Evolutionary conservation across 2,888 invertebrate genomes (phyloP), one percentile per base, ranked within the genome.

Genomic region (Dioctria rufipes): DNA sequence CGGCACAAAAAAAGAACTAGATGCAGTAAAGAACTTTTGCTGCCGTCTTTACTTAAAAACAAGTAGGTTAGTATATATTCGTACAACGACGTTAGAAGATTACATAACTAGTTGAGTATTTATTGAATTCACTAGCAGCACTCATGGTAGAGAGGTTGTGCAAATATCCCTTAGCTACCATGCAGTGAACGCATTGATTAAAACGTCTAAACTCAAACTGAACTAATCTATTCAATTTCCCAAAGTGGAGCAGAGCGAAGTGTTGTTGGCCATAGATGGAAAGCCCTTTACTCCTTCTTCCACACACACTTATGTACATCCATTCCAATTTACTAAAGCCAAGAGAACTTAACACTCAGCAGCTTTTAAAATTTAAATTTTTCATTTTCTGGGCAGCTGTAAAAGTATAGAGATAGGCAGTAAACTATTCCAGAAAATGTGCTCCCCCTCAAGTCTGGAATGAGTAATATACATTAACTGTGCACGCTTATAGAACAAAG

Each of bases 291-390:
- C 11, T 54, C 54, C 54, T 54, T 54, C 9, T 11, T 54, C 54
- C 11, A 4, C 25, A 25, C 25, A 25, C 25, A 25, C 25, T 25
- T 25, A 25, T 25, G 25, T 25, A 25, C 25, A 6, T 11, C 11
- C 54, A 54, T 6, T 54, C 11, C 54, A 54, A 54, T 54, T 54
- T 54, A 54, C 6, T n/a, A 54, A 54, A 54, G 54, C n/a, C 54
- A 54, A 54, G 54, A 54, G 51, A 69, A 51, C 39, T 69, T 51
- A 69, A 51, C 69, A 51, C 25, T 54, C 73, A 73, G 58, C 73
- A 73, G 73, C 60, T 60, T 73, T 73, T 58, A 73, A 73, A 73
- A 73, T 73, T 73, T 73, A 73, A 73, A 73, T 73, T 73, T 73
- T 73, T 73, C 73, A 73, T 73, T 73, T 73, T 73, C 73, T 58